Evolutionary conservation across 2,797 vertebrate species (phyloP).

Genomic region (Merluccius polli): DNA sequence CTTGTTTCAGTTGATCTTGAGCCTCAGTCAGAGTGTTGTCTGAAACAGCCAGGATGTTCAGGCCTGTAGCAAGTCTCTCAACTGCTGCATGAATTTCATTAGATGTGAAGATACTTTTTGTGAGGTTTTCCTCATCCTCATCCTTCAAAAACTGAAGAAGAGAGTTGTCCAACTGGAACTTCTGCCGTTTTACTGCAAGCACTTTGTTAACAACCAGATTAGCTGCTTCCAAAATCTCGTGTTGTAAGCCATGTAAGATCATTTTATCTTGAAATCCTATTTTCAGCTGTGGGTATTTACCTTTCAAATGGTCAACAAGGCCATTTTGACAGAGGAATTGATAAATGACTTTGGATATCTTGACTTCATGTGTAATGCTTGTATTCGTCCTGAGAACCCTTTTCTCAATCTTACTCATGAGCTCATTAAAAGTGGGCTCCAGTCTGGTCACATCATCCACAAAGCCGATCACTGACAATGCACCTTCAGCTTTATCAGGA

Average conservation of each 20-base stretch:
- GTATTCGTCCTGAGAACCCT: too few species aligned
- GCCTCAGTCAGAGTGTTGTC: slow-evolving; percentile 62
- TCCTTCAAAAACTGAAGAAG: slow-evolving; percentile 69
- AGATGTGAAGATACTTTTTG: slow-evolving; percentile 64
- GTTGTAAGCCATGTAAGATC: slow-evolving; percentile 66
- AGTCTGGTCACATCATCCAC: too few species aligned
- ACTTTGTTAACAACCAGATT: slow-evolving; percentile 62
- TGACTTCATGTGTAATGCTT: too few species aligned
- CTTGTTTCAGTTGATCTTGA: slow-evolving; percentile 61
- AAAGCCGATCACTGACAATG: too few species aligned
- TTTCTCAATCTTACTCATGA: too few species aligned
- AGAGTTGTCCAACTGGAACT: slow-evolving; percentile 46
- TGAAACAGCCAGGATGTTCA: slow-evolving; percentile 66
- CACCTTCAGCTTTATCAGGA: too few species aligned
- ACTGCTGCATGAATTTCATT: slow-evolving; percentile 68
- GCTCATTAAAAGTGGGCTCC: too few species aligned
- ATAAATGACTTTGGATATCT: too few species aligned
- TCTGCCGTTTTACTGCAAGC: slow-evolving; percentile 50
- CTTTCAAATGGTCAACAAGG: too few species aligned
- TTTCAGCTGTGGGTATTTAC: too few species aligned
- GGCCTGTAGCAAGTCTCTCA: slow-evolving; percentile 50
- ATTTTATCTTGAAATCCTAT: slow-evolving; percentile 61
- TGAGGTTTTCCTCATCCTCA: slow-evolving; percentile 62
- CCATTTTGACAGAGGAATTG: too few species aligned
- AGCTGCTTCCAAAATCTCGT: slow-evolving; percentile 71